Percentiles rank a stretch among this genome's conserved stretches.
Conservation (phyloP, 2,113 vertebrate genomes). For the Zingel zingel region DNA sequence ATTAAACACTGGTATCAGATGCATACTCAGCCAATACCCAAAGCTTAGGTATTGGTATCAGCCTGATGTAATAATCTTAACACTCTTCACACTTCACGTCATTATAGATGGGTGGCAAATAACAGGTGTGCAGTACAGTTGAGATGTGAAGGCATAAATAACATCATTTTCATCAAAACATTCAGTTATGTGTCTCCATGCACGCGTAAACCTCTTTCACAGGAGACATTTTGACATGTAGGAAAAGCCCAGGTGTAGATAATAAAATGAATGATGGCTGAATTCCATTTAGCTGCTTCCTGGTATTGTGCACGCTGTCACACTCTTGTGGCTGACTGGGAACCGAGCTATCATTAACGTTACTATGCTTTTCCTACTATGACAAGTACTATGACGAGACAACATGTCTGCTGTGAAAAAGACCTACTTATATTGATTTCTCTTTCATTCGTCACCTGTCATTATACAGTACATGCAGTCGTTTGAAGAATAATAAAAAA, state of each 20-base stretch:
- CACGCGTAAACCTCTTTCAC: not conserved
- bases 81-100: not conserved
- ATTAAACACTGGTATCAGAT: no score
- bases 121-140: no score
- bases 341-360: no score
- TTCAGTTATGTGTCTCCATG: not conserved
- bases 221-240: not conserved
- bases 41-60: no score
- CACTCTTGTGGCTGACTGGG: not conserved
- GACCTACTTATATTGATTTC: not conserved
- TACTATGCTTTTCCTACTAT: not conserved
- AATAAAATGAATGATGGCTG: not conserved
- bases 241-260: not conserved
- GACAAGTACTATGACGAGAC: not conserved
- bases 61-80: not conserved
- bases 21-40: no score
- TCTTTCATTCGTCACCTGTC: not conserved
- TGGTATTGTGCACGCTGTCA: not conserved
- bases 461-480: not conserved
- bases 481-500: constrained; percentile 32
- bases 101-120: not conserved
- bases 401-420: not conserved
- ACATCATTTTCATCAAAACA: not conserved
- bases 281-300: not conserved
- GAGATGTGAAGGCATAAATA: not conserved